Base-by-base conservation (phyloP, 2,888 invertebrate species). In the Perizoma flavofasciatum region DNA sequence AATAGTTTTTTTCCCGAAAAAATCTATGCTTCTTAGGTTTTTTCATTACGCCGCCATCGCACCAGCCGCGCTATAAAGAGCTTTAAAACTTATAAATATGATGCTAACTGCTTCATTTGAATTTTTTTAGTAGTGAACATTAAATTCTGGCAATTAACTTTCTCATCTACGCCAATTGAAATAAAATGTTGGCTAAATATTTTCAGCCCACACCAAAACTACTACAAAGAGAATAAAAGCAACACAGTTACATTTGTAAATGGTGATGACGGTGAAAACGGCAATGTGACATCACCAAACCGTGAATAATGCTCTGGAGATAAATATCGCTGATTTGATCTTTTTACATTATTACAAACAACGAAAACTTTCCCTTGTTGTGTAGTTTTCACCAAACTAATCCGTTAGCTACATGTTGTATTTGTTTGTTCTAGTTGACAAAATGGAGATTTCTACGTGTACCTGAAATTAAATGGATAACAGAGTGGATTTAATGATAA, bases 231-330 rank as follows among this genome's bases (percentile, higher is more conserved):
- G 40, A 55, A 58, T 53, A 49, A 54, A 56, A 66, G 55, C 62
- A 62, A 58, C 63, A 75, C 72, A 66, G 71, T 67, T 75, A 68
- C 61, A 65, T 63, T 74, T 66, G 71, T 68, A 75, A 74, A 76
- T 71, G 72, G 73, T 69, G 59, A 65, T 62, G 68, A 55, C 70
- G 71, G 74, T 70, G 73, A 81, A 75, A 77, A 74, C 73, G 69
- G 69, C 70, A 67, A 70, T 73, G 73, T 82, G 83, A 84, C 79
- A 81, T 83, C 84, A 84, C 69, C 75, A 68, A 70, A 71, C 72
- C 68, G 73, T 78, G 78, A 81, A 81, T 81, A 81, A 81, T 75
- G 69, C 72, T 67, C 70, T 63, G 63, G 71, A 79, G 79, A 80
- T 79, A 78, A 76, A 67, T 63, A 69, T 67, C 67, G 53, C 56